Conservation (phyloP, 2,797 vertebrate genomes). For the Esox masquinongy region DNA sequence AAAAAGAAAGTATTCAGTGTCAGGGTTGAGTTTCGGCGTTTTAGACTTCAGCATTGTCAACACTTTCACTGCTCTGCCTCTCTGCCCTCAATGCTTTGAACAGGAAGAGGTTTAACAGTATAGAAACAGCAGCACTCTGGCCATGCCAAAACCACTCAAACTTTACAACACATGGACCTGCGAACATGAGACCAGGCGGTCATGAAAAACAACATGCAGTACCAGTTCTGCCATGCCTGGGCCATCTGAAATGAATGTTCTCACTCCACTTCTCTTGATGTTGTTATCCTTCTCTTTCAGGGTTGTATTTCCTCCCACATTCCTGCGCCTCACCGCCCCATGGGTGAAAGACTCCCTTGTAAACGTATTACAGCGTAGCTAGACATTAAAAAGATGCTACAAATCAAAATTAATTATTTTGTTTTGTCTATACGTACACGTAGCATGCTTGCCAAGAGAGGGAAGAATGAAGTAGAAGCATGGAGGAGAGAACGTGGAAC, state of each 20-base stretch:
- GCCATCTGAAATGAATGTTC: constrained; percentile 76
- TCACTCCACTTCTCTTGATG: constrained; percentile 66
- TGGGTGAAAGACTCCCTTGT: constrained; percentile 59
- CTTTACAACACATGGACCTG: constrained; percentile 68
- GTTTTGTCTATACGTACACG: constrained; percentile 44
- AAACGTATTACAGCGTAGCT: constrained; percentile 24
- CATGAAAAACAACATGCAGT: constrained; percentile 69
- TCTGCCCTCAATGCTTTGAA: constrained; percentile 23
- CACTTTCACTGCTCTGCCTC: constrained; percentile 55
- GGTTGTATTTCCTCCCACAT: constrained; percentile 52
- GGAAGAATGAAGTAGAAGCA: neutral
- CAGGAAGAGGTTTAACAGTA: constrained; percentile 47
- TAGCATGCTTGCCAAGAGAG: constrained; percentile 32
- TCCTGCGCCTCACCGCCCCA: constrained; percentile 31
- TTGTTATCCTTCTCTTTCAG: constrained; percentile 58
- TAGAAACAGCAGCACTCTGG: constrained; percentile 59
- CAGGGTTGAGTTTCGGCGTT: constrained; percentile 57
- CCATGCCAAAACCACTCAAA: constrained; percentile 67
- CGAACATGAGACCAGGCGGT: constrained; percentile 64
- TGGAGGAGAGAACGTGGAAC: constrained; percentile 40
- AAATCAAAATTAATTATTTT: neutral
- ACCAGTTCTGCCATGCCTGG: constrained; percentile 66
- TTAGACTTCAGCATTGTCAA: constrained; percentile 69
- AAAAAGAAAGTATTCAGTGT: constrained; percentile 56
- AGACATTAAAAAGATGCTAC: constrained; percentile 7